Evolutionary conservation across 2,797 vertebrate species (phyloP).

Genomic region (Tiaroga cobitis): DNA sequence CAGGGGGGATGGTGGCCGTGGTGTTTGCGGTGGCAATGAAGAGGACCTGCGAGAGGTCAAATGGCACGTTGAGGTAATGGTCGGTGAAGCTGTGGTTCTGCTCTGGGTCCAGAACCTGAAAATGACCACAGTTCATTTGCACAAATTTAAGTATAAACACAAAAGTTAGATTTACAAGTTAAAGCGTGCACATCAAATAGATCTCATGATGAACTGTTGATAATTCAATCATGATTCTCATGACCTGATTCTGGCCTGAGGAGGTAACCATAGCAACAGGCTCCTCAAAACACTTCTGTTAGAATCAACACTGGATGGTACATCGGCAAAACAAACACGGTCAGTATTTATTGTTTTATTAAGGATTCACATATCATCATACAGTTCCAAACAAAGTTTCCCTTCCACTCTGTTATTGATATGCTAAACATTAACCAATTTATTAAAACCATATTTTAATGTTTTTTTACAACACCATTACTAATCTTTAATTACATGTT

Average conservation of each 20-base stretch:
- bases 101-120: slow-evolving; percentile 94
- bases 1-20: slow-evolving; percentile 90
- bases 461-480: neutral
- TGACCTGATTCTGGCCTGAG: neutral
- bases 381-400: neutral
- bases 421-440: neutral
- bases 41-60: slow-evolving; percentile 97
- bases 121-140: neutral
- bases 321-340: neutral
- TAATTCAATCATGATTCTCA: neutral
- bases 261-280: slow-evolving; percentile 37
- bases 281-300: neutral
- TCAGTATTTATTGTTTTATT: neutral
- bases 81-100: slow-evolving; percentile 98
- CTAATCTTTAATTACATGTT: neutral
- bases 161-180: neutral
- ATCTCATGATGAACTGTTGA: neutral
- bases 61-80: slow-evolving; percentile 96
- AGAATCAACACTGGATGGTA: neutral
- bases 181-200: neutral
- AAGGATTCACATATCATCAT: neutral
- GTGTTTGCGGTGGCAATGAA: slow-evolving; percentile 98
- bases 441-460: neutral
- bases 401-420: neutral
- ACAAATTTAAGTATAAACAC: neutral